These are phyloP conservation scores for Augochlorella aurata DNA, from an alignment of 2,888 invertebrate genomes.

Conservation along the genomic window DNA sequence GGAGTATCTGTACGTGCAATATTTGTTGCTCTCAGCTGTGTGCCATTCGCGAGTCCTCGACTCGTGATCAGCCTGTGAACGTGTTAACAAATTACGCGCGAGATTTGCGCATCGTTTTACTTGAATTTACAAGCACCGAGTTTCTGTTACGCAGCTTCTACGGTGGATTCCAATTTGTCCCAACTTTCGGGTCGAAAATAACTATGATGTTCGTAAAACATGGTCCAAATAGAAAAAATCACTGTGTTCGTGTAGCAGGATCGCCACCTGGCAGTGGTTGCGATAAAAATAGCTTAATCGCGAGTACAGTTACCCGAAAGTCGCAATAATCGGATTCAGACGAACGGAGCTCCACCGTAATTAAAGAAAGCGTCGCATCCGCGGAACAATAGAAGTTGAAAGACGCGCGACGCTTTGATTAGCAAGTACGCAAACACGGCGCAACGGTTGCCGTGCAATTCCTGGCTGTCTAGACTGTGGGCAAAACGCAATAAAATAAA, in stretches of 20 bases:
- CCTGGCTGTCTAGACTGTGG: not conserved
- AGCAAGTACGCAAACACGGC: not conserved
- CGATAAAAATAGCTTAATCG: not conserved
- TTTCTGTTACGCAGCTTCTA: not conserved
- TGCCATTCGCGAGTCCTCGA: not conserved
- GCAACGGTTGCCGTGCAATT: not conserved
- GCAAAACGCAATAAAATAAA: not conserved
- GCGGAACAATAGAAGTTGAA: not conserved
- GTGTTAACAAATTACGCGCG: not conserved
- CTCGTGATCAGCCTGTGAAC: not conserved
- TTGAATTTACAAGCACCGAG: not conserved
- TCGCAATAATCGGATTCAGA: not conserved
- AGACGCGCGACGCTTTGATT: not conserved
- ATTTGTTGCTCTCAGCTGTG: not conserved
- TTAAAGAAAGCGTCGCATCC: not conserved
- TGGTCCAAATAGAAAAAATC: constrained; percentile 11
- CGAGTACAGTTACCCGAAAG: not conserved
- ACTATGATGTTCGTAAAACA: not conserved
- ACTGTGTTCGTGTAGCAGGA: not conserved
- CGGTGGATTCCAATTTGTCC: not conserved
- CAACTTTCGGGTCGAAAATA: not conserved
- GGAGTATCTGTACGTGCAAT: not conserved
- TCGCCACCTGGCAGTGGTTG: constrained; percentile 5
- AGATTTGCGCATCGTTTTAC: not conserved
- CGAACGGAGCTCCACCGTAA: not conserved